Base-by-base conservation (phyloP, 2,113 vertebrate species). In the Gorilla gorilla region DNA sequence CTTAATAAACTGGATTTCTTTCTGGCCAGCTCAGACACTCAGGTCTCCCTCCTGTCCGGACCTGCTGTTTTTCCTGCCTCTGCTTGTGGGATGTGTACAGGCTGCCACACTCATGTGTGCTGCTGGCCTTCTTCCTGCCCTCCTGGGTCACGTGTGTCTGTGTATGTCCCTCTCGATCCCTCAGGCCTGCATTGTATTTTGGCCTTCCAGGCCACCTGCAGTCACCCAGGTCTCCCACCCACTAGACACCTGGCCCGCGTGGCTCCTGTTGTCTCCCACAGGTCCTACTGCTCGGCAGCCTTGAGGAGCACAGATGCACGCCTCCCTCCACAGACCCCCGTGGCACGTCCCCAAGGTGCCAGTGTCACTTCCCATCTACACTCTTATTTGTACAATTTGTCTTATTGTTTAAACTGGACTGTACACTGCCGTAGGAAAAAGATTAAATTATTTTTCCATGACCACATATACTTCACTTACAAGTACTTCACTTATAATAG, bases 381-480 rank as follows among this genome's bases (percentile, higher is more conserved):
- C 18, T 43, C 18, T 61, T 79, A 35, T 64, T 45, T 66, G 2
- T 38, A 30, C 9, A 50, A 66, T 38, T 32, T 76, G 38, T 55
- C 61, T 87, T 68, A 52, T 23, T 38, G 22, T 64, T 96, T 70
- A 91, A 14, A 83, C 32, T 82, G 27, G 35, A 86, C 14, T 25
- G 1, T 45, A 86, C 11, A 1, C 68, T 91, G 16, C 12, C n/a
- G 6, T 48, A 89, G 38, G 32, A 59, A 43, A 92, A 95, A 83
- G 40, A 83, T n/a, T 52, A 48, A 68, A 23, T 38, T n/a, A 64
- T 83, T 93, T 80, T 50, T 16, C 32, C 7, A n/a, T 20, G 43
- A 84, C 35, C 64, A 85, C 83, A 81, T 38, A 57, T 12, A 35
- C 52, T 94, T 30, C 52, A 11, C 45, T 97, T 91, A 73, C 3